Evolutionary conservation across 2,888 invertebrate species (phyloP), one percentile per base, ranked within the genome.

Genomic region (Galerucella pusilla): DNA sequence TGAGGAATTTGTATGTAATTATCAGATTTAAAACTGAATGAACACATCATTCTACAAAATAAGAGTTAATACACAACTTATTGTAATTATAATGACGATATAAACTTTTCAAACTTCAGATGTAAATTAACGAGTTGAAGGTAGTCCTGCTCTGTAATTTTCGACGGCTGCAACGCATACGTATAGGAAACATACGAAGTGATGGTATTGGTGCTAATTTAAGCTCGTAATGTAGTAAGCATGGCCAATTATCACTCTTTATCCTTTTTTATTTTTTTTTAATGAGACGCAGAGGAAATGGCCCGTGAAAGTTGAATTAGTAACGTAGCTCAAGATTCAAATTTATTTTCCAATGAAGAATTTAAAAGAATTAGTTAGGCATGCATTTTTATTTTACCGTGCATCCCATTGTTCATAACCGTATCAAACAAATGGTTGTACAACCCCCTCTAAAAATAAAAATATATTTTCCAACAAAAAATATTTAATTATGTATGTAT

Each of bases 191-290:
- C 61, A 14, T 61, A 61, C 25, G n/a, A 65, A 46, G 20, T 45
- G 64, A 45, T 46, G 28, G 46, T 25, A 65, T 65, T 71, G 57
- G 71, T 42, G 64, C 70, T 74, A 74, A 70, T 74, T 74, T 74
- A 57, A 64, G 64, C 66, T 71, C 67, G 74, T 71, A 71, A 74
- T 49, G 67, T 63, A 54, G 61, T 74, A 68, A 71, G 71, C 74
- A 74, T 71, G 67, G 66, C 74, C 74, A 71, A 74, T 74, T 74
- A 74, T 74, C 66, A 71, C 61, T 71, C 69, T 74, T 74, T 74
- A 74, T 57, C 63, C 25, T 74, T 74, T 35, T 74, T 68, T 63
- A 60, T 67, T 61, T 69, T 64, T 73, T 74, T 74, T 67, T n/a
- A 67, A 74, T 71, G 61, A 67, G 63, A 64, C 54, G 70, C 54